Base-by-base conservation (phyloP, 2,888 invertebrate species). In the Idaea aversata region DNA sequence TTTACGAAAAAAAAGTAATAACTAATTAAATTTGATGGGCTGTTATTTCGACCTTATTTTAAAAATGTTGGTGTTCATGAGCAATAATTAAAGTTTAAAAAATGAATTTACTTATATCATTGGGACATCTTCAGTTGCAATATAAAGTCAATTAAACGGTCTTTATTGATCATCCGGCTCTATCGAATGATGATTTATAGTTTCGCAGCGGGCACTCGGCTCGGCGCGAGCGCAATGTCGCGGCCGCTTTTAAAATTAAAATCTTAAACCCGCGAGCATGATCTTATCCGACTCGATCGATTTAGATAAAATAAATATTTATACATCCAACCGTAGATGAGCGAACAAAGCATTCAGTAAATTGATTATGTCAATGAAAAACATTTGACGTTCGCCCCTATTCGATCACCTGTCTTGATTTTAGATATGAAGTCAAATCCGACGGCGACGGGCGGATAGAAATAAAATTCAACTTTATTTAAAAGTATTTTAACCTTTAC, bases 291-390 rank as follows among this genome's bases (percentile, higher is more conserved):
- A 72, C 80, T 88, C 88, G 93, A 93, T 93, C 93, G 89, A 92
- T 93, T 92, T 92, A 93, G 92, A 93, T 93, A 93, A 92, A 93
- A 91, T 91, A 93, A 93, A 93, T 93, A 93, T 93, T 92, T 93
- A 92, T 93, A 91, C 88, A 88, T 87, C 87, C 85, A 85, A 84
- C 86, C 85, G 86, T 86, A 84, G 90, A 91, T 88, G 87, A 84
- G 86, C 86, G 88, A 90, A 91, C 91, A 91, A 91, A 91, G 89
- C 88, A 85, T 86, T 84, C 84, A 78, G 87, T 88, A 90, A 92
- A 92, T 92, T 91, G 91, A 93, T 93, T 92, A 88, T 85, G 87
- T 87, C 88, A 83, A 83, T 87, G 84, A 82, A 83, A 77, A 81
- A 82, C 79, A 81, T 83, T 85, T 77, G 80, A 84, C 82, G 83